These are phyloP conservation scores for Cynocephalus volans DNA, from an alignment of 2,113 vertebrate species.

Conservation along the genomic window DNA sequence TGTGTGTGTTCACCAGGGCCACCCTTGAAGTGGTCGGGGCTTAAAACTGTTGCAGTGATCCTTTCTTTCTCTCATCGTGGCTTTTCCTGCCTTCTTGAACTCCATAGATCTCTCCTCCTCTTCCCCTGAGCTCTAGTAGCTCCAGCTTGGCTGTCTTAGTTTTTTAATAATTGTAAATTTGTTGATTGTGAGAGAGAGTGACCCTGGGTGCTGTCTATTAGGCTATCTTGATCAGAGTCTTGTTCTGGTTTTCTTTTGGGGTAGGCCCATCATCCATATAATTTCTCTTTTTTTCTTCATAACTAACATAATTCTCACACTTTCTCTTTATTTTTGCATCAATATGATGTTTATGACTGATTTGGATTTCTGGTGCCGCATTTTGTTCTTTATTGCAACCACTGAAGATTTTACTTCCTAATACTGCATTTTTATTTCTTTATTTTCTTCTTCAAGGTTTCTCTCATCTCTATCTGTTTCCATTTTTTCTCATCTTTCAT, in stretches of 20 bases:
- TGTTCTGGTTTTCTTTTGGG: conserved; percentile 21
- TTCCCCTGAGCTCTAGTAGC: no score
- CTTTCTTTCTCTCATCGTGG: no score
- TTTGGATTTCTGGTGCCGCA: not conserved
- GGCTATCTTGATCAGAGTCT: not conserved
- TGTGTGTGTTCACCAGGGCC: no score
- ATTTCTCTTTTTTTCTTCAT: not conserved
- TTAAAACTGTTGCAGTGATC: no score
- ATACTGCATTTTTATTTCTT: not conserved
- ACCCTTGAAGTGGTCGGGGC: no score
- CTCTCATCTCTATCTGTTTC: not conserved
- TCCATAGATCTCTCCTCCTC: no score
- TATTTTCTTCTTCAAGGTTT: not conserved
- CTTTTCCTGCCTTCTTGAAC: no score
- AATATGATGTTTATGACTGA: not conserved
- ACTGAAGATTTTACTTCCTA: not conserved
- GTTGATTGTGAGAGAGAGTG: no score
- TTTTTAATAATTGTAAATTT: no score
- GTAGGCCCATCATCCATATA: not conserved
- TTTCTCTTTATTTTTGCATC: not conserved
- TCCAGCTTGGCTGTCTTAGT: no score
- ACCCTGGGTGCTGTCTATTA: no score
- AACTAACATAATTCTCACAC: not conserved
- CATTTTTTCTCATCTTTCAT: not conserved
- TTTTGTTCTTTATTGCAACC: not conserved